Evolutionary conservation across 2,888 invertebrate genomes (phyloP), one percentile per base, ranked within the genome.

Genomic region (Stenodera caucasica): DNA sequence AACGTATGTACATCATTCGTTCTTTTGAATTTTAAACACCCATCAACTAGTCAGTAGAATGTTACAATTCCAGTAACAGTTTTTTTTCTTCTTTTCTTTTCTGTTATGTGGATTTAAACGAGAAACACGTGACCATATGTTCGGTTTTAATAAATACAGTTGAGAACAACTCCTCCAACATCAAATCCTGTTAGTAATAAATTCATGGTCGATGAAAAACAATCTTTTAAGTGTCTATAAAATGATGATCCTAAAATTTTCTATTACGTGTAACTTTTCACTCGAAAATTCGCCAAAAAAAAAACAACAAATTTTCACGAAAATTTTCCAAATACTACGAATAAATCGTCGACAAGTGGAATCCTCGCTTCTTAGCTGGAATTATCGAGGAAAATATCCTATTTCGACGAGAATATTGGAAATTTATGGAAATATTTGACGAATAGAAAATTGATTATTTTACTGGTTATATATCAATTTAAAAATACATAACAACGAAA

Each of bases 101-200:
- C 9, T 40, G 40, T 40, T 21, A 18, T 45, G 26, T 26, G 26
- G 26, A 45, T 49, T 54, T 58, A 63, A 68, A 68, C 64, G 66
- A 67, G 67, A 67, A 66, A 67, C 67, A 66, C 64, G 64, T 67
- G 66, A 64, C 66, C 66, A 64, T 63, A 60, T 63, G 63, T 57
- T 57, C 57, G 23, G 40, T 53, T 57, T 63, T 60, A 60, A 63
- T 63, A 63, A 63, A 57, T 45, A 45, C 54, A 63, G 54, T 59
- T 59, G 49, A 62, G 58, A 33, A 8, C 12, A 33, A 33, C 37
- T 37, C 15, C 58, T 61, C 14, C 33, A 55, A 58, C 56, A 35
- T 32, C 58, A 53, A 58, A 52, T 49, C 33, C 62, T 55, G 58
- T 62, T 58, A 49, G 62, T 56, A 58, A 62, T 62, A 61, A 61